A percentile compares a stretch with the other conserved stretches of the same genome.
These are phyloP conservation scores for Alligator mississippiensis DNA, from an alignment of 2,113 vertebrate genomes.

Conservation along the genomic window DNA sequence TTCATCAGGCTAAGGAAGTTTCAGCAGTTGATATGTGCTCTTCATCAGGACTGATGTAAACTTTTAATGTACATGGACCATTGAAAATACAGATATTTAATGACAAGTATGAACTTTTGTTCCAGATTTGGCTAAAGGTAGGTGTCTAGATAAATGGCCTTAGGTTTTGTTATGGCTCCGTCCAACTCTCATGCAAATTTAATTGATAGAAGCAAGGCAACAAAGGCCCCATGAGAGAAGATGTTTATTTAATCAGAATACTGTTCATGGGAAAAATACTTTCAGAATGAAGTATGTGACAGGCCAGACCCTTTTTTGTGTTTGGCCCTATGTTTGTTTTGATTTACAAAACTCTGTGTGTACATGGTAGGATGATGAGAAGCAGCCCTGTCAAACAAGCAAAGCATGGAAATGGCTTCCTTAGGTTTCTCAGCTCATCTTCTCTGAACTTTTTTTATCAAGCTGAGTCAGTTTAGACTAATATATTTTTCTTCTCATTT, in stretches of 20 bases:
- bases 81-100: not conserved
- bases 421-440: not conserved
- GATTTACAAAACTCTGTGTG: constrained; percentile 5
- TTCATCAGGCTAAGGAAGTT: too few relatives aligned
- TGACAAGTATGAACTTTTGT: not conserved
- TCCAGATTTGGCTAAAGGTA: not conserved
- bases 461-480: not conserved
- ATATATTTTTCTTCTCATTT: not conserved
- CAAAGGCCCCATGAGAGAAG: constrained; percentile 28
- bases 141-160: not conserved
- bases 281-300: not conserved
- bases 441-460: not conserved
- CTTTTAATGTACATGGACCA: too few relatives aligned
- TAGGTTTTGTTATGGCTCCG: not conserved
- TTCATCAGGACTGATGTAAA: not conserved
- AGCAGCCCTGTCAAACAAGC: constrained; percentile 16
- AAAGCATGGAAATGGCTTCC: constrained; percentile 21
- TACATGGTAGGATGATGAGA: constrained; percentile 2
- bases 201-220: constrained; percentile 34
- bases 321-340: not conserved
- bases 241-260: not conserved
- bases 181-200: not conserved
- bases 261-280: constrained; percentile 38
- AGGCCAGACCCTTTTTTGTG: not conserved
- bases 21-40: not conserved